Base-by-base conservation (phyloP, 2,113 vertebrate species). In the Sitta europaea region DNA sequence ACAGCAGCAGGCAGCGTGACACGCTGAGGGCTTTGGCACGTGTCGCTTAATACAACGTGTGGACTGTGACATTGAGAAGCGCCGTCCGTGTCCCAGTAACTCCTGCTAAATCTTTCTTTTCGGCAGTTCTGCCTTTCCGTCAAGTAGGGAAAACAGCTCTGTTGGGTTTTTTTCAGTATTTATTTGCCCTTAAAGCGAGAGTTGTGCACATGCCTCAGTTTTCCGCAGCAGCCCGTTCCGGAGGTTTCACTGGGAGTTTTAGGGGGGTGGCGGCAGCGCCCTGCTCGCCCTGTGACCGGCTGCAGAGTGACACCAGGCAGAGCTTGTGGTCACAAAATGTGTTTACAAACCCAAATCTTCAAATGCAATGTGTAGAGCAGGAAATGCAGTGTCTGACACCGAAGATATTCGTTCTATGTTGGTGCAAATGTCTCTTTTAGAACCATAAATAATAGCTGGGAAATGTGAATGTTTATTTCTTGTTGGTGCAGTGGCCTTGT, bases 391-490 rank as follows among this genome's bases (percentile, higher is more conserved):
- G 15, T 42, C 62, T 70, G 63, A 27, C 22, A 35, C 1, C 0
- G 42, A 54, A 75, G n/a, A 19, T 63, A 6, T 5, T n/a, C 0
- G 0, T 58, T 45, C 38, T 5, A 0, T 18, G 20, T 62, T 35
- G 50, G 36, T 53, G 43, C 58, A 61, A 67, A 57, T 92, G 67
- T 23, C 29, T 73, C 73, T 81, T 43, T 65, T 61, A 62, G 38
- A 72, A 5, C 35, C 42, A 13, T 80, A 58, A 90, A 66, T 73
- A 79, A 38, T 73, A 36, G 73, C 48, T 77, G 68, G 77, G 65
- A 94, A 86, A 94, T n/a, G 47, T 6, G 73, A 61, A 23, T 95
- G 88, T 95, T 95, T 97, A 96, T 86, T 91, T 84, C 76, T 54
- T 63, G 38, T 59, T 58, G 23, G 86, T 80, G 16, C 50, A 47